Percentiles rank a stretch among this genome's conserved stretches.
These are phyloP conservation scores for Anarsia innoxiella DNA, from an alignment of 2,888 invertebrate species.

Conservation along the genomic window DNA sequence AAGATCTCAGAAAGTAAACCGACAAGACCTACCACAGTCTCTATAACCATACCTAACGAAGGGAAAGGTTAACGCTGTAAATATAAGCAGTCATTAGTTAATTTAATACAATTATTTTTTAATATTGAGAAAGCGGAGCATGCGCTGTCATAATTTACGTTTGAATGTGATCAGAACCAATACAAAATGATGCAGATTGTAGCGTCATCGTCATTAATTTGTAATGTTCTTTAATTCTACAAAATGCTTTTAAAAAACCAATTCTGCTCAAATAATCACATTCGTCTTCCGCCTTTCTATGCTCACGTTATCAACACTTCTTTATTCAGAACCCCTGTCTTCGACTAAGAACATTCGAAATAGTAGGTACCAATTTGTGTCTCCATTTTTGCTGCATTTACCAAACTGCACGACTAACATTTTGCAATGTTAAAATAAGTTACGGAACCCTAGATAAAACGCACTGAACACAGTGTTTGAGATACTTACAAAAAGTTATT, in stretches of 20 bases:
- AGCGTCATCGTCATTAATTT: too few relatives aligned
- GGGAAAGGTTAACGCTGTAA: conserved; percentile 61
- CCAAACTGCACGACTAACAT: too few relatives aligned
- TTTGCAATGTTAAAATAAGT: too few relatives aligned
- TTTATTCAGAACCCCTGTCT: too few relatives aligned
- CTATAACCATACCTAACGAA: conserved; percentile 75
- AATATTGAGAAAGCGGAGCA: conserved; percentile 26
- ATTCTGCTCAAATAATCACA: conserved; percentile 46
- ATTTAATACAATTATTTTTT: conserved; percentile 25
- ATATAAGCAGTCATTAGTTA: conserved; percentile 24
- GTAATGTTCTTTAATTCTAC: conserved; percentile 7
- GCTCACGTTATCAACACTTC: conserved; percentile 35
- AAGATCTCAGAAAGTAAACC: conserved; percentile 35
- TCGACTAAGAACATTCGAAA: too few relatives aligned
- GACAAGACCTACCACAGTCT: conserved; percentile 66
- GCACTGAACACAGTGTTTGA: too few relatives aligned
- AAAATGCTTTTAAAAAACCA: conserved; percentile 20
- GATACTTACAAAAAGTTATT: too few relatives aligned
- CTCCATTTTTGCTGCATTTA: too few relatives aligned
- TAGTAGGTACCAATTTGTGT: too few relatives aligned
- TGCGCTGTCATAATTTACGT: conserved; percentile 16
- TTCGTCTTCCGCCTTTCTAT: conserved; percentile 53
- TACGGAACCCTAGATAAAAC: too few relatives aligned
- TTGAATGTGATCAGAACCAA: too few relatives aligned
- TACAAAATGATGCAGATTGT: too few relatives aligned